These are phyloP conservation scores for Alexandromys fortis DNA, from an alignment of 2,113 vertebrate species.

Conservation along the genomic window DNA sequence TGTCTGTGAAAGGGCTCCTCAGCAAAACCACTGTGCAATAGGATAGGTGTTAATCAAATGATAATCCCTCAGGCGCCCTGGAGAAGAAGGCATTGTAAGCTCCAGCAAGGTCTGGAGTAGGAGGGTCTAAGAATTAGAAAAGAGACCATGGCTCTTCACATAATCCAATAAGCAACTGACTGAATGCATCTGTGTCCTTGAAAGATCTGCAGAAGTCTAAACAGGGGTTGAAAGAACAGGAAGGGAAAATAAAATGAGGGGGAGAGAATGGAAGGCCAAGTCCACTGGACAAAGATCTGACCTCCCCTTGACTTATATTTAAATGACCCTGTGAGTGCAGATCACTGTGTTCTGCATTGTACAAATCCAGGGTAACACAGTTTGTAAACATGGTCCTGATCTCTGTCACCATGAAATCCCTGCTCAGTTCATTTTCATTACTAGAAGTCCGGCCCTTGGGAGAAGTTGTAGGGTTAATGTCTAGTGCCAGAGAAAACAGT, in stretches of 20 bases:
- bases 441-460: background rate
- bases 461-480: conserved; percentile 45
- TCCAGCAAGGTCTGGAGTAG: conserved; percentile 60
- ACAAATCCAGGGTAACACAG: background rate
- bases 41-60: conserved; percentile 83
- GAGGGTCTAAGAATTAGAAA: background rate
- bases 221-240: background rate
- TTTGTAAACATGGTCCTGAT: background rate
- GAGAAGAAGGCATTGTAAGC: conserved; percentile 74
- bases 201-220: conserved; percentile 29
- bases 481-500: background rate
- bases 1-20: conserved; percentile 84
- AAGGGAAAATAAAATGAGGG: accelerated
- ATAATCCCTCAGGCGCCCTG: conserved; percentile 73
- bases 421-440: conserved; percentile 1
- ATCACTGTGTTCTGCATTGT: background rate
- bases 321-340: background rate
- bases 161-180: conserved; percentile 28
- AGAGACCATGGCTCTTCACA: conserved; percentile 18
- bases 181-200: background rate
- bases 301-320: background rate
- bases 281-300: background rate
- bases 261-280: background rate
- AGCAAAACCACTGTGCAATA: conserved; percentile 78
- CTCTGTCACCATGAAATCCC: background rate